Conservation (phyloP, 2,888 invertebrate species). For the Euspilapteryx auroguttella region DNA sequence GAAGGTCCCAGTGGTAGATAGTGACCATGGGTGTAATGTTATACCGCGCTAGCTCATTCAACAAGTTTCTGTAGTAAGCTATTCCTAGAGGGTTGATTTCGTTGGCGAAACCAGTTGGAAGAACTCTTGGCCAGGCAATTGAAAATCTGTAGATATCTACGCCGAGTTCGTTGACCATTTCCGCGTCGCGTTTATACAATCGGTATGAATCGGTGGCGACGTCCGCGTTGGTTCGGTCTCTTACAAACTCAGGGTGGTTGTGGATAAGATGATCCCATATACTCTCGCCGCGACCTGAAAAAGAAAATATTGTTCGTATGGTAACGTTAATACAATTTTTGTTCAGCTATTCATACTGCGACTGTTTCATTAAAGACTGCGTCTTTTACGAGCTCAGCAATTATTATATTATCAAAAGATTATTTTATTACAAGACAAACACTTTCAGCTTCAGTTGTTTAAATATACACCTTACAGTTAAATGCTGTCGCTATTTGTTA, state of each 20-base stretch:
- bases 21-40: slow-evolving; percentile 73
- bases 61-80: slow-evolving; percentile 75
- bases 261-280: slow-evolving; percentile 64
- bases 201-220: slow-evolving; percentile 72
- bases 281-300: slow-evolving; percentile 65
- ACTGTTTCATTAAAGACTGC: no score
- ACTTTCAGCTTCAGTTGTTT: no score
- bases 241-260: slow-evolving; percentile 48
- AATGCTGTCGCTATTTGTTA: no score
- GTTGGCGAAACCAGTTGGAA: slow-evolving; percentile 70
- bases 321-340: no score
- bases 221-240: slow-evolving; percentile 62
- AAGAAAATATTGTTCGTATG: background rate
- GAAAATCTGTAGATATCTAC: slow-evolving; percentile 73
- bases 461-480: no score
- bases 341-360: no score
- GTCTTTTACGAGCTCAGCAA: no score
- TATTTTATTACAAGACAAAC: no score
- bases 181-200: slow-evolving; percentile 64
- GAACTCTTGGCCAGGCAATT: slow-evolving; percentile 74
- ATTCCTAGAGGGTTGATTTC: slow-evolving; percentile 70
- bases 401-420: no score
- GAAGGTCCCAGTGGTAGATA: slow-evolving; percentile 73
- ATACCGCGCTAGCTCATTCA: slow-evolving; percentile 68
- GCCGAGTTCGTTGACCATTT: slow-evolving; percentile 64